Evolutionary conservation across 1,140 invertebrate genomes (phyloP).

Genomic region (Musca domestica): DNA sequence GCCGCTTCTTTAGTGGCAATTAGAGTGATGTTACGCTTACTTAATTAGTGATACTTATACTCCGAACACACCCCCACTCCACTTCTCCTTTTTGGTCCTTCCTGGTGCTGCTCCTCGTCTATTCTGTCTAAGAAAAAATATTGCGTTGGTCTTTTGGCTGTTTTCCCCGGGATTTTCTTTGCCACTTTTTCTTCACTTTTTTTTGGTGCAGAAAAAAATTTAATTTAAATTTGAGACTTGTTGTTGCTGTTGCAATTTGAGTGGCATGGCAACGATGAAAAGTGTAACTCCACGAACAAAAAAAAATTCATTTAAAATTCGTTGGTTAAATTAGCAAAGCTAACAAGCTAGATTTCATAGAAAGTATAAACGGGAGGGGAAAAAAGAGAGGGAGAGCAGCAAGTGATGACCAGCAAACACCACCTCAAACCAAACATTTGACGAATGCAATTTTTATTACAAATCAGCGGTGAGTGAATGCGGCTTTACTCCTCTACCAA

Average conservation of each 20-base stretch:
- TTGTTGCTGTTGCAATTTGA: no score
- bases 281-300: neutral
- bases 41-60: conserved; percentile 9
- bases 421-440: neutral
- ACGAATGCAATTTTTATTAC: neutral
- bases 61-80: no score
- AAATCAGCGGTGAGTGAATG: neutral
- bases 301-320: conserved; percentile 19
- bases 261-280: no score
- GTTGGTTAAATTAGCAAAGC: conserved; percentile 15
- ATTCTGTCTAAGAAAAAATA: no score
- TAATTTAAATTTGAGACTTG: conserved; percentile 2
- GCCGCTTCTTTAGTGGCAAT: neutral
- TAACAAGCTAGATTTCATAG: neutral
- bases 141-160: neutral
- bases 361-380: no score
- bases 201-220: neutral
- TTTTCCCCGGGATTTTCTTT: neutral
- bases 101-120: no score
- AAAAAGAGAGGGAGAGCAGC: no score
- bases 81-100: neutral
- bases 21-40: conserved; percentile 13
- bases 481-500: no score
- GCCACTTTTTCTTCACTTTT: neutral
- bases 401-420: neutral